Conservation (phyloP, 2,113 vertebrate species). For the Lamprologus lemairii region DNA sequence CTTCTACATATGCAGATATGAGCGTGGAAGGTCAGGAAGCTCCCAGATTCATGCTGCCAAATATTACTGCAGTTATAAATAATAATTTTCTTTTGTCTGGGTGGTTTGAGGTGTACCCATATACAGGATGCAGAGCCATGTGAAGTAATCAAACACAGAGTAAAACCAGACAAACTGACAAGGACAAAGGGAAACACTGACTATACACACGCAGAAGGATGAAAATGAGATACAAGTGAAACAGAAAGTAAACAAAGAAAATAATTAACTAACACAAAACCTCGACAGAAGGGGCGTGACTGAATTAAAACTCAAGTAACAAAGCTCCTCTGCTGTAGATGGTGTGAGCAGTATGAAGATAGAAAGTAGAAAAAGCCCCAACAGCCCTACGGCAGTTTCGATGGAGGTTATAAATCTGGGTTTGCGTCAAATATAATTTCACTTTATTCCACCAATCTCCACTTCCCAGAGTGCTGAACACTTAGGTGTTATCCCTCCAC, state of each 20-base stretch:
- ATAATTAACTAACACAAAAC: not conserved
- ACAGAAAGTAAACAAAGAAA: not conserved
- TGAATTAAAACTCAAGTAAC: not conserved
- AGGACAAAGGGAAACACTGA: not conserved
- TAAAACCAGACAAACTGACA: not conserved
- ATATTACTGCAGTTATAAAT: not conserved
- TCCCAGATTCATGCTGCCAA: not conserved
- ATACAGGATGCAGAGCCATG: not conserved
- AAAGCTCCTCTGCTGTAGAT: not conserved
- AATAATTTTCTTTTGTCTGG: not conserved
- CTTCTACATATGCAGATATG: not conserved
- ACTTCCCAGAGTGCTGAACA: not conserved
- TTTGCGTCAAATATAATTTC: constrained; percentile 6
- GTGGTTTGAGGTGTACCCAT: not conserved
- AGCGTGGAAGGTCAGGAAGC: not conserved
- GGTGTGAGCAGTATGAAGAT: not conserved
- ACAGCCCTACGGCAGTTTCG: not conserved
- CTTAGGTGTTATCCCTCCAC: not conserved
- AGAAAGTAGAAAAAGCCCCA: constrained; percentile 19
- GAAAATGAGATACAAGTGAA: not conserved
- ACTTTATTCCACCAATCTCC: not conserved
- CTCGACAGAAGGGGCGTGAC: not conserved
- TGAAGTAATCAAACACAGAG: not conserved
- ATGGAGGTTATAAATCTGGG: constrained; percentile 14
- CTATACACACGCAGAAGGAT: not conserved